Evolutionary conservation across 2,888 invertebrate species (phyloP).

Genomic region (Euplagia quadripunctaria): DNA sequence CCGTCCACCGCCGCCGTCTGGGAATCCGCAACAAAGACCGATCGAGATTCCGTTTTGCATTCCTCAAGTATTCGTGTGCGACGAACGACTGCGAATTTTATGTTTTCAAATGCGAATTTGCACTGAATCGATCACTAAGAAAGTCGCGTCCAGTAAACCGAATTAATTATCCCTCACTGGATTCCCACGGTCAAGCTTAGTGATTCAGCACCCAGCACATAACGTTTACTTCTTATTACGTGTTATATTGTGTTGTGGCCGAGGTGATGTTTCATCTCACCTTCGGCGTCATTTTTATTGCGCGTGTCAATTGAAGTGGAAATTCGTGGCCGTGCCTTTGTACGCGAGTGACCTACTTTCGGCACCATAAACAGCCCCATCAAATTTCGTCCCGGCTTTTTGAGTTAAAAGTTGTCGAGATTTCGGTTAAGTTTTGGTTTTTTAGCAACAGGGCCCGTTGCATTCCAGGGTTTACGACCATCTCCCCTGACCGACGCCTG

Average conservation of each 20-base stretch:
- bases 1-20: conserved; percentile 77
- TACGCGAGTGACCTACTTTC: conserved; percentile 78
- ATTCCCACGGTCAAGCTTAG: conserved; percentile 55
- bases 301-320: conserved; percentile 51
- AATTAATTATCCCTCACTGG: conserved; percentile 48
- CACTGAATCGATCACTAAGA: conserved; percentile 68
- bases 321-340: conserved; percentile 55
- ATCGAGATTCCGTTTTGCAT: conserved; percentile 84
- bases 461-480: conserved; percentile 83
- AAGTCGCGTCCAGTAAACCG: conserved; percentile 48
- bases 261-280: conserved; percentile 46
- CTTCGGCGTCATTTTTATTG: conserved; percentile 53
- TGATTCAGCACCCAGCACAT: conserved; percentile 18
- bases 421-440: conserved; percentile 72
- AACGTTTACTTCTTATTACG: conserved; percentile 27
- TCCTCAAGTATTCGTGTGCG: conserved; percentile 76
- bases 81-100: conserved; percentile 69
- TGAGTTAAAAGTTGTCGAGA: conserved; percentile 63
- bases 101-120: conserved; percentile 70
- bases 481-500: conserved; percentile 78
- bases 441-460: conserved; percentile 79
- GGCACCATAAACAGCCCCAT: conserved; percentile 76
- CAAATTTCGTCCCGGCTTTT: conserved; percentile 73
- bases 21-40: conserved; percentile 85
- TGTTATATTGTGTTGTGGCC: conserved; percentile 20